Percentiles rank a stretch among this genome's conserved stretches.
phyloP scores from a whole-genome alignment of 1,140 invertebrate species.

The Bathynomus jamesi region DNA sequence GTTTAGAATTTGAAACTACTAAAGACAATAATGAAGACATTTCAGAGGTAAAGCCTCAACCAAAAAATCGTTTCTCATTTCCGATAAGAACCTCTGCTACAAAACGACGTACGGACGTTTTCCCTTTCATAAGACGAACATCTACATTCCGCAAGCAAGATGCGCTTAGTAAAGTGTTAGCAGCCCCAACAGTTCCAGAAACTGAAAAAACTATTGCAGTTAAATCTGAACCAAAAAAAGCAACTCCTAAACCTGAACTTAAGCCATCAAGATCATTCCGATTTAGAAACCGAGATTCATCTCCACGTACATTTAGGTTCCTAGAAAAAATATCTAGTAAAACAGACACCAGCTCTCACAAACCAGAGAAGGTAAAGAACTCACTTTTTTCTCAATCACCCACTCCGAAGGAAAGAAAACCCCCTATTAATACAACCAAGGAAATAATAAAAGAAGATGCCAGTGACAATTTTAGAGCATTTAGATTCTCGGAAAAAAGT shows the following conservation, averaged over 20 bases:
- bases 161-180: neutral
- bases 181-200: neutral
- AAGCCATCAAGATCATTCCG: neutral
- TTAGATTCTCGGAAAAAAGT: conserved; percentile 22
- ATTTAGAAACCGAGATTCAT: neutral
- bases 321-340: neutral
- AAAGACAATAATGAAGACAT: conserved; percentile 7
- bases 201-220: neutral
- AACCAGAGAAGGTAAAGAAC: no score
- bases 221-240: no score
- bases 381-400: no score
- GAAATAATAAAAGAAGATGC: conserved; percentile 49
- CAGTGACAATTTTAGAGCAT: conserved; percentile 18
- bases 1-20: conserved; percentile 13
- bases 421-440: no score
- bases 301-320: neutral
- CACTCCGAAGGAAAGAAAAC: no score
- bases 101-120: conserved; percentile 11
- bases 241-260: neutral
- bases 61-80: conserved; percentile 2
- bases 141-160: neutral
- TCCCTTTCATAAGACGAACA: conserved; percentile 20
- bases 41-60: neutral
- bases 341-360: no score
- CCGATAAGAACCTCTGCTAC: conserved; percentile 45